Percentiles rank a stretch among this genome's conserved stretches.
Evolutionary conservation across 2,888 invertebrate species (phyloP).

Genomic region (Carpatolechia fugitivella): DNA sequence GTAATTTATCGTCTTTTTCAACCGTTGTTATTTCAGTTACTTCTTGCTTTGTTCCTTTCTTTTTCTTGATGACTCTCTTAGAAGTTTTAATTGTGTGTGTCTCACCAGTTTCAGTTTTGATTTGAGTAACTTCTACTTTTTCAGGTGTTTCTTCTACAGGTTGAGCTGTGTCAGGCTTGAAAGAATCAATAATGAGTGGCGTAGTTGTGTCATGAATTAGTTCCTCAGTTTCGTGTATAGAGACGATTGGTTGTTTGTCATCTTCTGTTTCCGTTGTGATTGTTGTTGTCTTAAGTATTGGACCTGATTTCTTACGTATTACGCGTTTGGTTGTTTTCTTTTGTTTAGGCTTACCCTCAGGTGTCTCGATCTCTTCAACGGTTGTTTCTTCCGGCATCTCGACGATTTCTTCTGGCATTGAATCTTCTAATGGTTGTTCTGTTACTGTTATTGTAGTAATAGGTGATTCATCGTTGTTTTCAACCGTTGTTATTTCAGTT

Average conservation of each 20-base stretch:
- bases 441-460: slow-evolving; percentile 30
- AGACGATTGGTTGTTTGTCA: slow-evolving; percentile 43
- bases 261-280: slow-evolving; percentile 22
- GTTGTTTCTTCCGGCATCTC: slow-evolving; percentile 30
- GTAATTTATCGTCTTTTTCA: slow-evolving; percentile 29
- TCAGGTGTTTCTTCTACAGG: slow-evolving; percentile 30
- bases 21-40: slow-evolving; percentile 27
- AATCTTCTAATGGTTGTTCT: slow-evolving; percentile 32
- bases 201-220: slow-evolving; percentile 33
- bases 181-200: slow-evolving; percentile 25
- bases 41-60: slow-evolving; percentile 26
- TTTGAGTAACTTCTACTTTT: slow-evolving; percentile 24
- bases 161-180: slow-evolving; percentile 27
- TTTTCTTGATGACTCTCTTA: slow-evolving; percentile 23
- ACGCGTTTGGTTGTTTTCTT: slow-evolving; percentile 38
- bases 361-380: slow-evolving; percentile 25
- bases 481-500: slow-evolving; percentile 61
- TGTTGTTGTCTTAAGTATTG: slow-evolving; percentile 18
- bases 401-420: slow-evolving; percentile 34
- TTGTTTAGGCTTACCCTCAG: slow-evolving; percentile 28
- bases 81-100: neutral
- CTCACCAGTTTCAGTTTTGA: slow-evolving; percentile 20
- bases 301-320: slow-evolving; percentile 50
- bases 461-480: slow-evolving; percentile 48
- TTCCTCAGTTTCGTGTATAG: slow-evolving; percentile 47